Conservation (phyloP, 2,797 vertebrate species). For the Squalus acanthias region DNA sequence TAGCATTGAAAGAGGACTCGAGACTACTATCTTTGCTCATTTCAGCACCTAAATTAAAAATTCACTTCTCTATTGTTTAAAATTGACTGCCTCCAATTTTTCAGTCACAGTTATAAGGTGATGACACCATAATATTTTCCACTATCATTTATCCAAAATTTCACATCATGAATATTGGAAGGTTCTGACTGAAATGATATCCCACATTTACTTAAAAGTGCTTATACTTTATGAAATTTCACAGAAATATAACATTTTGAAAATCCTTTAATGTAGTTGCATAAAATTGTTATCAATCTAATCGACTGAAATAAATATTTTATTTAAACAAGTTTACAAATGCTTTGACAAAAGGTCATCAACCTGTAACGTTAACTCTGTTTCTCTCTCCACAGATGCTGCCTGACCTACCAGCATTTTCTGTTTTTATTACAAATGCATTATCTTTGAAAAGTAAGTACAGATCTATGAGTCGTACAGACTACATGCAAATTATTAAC, state of each 20-base stretch:
- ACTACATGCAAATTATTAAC: background rate
- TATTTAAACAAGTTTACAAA: background rate
- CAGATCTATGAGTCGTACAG: background rate
- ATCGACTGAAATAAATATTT: background rate
- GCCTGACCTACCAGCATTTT: no score
- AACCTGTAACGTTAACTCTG: no score
- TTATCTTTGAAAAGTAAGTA: background rate
- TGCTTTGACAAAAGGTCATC: background rate
- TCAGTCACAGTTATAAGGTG: no score
- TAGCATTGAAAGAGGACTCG: background rate
- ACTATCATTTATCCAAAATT: no score
- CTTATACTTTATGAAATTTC: background rate
- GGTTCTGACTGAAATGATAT: background rate
- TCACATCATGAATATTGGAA: background rate
- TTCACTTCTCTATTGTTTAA: no score
- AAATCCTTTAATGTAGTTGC: background rate
- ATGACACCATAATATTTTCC: no score
- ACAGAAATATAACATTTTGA: background rate
- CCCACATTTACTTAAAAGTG: background rate
- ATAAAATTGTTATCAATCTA: background rate
- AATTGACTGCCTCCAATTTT: no score
- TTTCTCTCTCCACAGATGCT: no score
- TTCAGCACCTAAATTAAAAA: no score
- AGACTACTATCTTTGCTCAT: no score
- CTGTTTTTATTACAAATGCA: no score